Evolutionary conservation across 2,113 vertebrate genomes (phyloP).

Genomic region (Xenus cinereus): DNA sequence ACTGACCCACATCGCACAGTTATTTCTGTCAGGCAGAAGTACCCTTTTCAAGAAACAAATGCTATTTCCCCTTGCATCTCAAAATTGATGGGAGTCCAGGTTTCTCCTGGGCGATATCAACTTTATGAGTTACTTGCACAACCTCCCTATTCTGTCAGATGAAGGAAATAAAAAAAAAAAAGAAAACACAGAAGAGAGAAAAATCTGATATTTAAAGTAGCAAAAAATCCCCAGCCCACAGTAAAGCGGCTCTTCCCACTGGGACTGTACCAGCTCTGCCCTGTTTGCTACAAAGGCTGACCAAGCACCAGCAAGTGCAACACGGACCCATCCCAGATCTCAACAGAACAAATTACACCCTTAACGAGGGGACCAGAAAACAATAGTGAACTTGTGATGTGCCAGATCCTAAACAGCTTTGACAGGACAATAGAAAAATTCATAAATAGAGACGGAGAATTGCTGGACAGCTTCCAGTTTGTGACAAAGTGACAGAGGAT

Average conservation of each 20-base stretch:
- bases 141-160: neutral
- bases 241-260: neutral
- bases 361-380: neutral
- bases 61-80: neutral
- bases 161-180: no score
- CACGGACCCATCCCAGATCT: neutral
- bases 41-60: neutral
- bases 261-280: neutral
- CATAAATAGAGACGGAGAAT: neutral
- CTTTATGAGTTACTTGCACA: neutral
- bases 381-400: neutral
- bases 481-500: neutral
- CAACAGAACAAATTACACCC: slow-evolving; percentile 9
- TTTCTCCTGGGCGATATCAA: neutral
- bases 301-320: neutral
- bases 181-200: neutral
- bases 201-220: neutral
- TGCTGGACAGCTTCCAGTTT: neutral
- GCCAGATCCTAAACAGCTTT: slow-evolving; percentile 3
- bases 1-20: neutral
- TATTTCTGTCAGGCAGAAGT: slow-evolving; percentile 4
- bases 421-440: slow-evolving; percentile 30
- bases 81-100: neutral
- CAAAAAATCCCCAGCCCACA: neutral
- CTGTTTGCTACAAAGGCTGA: neutral